Base-by-base conservation (phyloP, 1,140 invertebrate species). In the Tetramorium alpestre region DNA sequence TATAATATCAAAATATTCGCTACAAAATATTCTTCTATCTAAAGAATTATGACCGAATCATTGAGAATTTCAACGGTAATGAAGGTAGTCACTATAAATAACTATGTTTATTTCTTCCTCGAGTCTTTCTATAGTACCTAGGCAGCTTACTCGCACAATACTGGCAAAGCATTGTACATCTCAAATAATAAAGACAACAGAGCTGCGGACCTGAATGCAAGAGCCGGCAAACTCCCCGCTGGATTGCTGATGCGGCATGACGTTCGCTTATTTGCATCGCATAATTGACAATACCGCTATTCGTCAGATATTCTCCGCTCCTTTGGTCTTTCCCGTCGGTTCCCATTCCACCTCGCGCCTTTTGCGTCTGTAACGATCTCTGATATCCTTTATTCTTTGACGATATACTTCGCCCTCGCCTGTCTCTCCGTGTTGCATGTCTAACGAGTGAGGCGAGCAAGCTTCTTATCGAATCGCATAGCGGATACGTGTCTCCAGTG, bases 211-310 rank as follows among this genome's bases (percentile, higher is more conserved):
- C 33, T 70, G 65, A 60, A 60, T 60, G 69, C 54, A 25, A 62
- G 41, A 69, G n/a, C 33, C 22, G 69, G 69, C 80, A 84, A 72
- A 75, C 47, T 84, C 41, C 11, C 44, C 47, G 28, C 33, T 41
- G 33, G 47, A 69, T 81, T 69, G 33, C 49, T 81, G 80, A 60
- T 47, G 65, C 54, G 41, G 41, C 65, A 51, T 82, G 67, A 84
- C 69, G 67, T 60, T 75, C n/a, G 41, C 69, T 84, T 84, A 75
- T 84, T 75, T 84, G 41, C 80, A 84, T 60, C 69, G 56, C 69
- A 60, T 84, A 84, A 84, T 75, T 84, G 54, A 84, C 54, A 84
- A 84, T 60, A 72, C 65, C 38, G 38, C 65, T 81, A 62, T 75
- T 62, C 28, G 18, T 72, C 80, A 56, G 69, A 75, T 84, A 75